Conservation (phyloP, 2,888 invertebrate genomes). For the Volucella inanis region DNA sequence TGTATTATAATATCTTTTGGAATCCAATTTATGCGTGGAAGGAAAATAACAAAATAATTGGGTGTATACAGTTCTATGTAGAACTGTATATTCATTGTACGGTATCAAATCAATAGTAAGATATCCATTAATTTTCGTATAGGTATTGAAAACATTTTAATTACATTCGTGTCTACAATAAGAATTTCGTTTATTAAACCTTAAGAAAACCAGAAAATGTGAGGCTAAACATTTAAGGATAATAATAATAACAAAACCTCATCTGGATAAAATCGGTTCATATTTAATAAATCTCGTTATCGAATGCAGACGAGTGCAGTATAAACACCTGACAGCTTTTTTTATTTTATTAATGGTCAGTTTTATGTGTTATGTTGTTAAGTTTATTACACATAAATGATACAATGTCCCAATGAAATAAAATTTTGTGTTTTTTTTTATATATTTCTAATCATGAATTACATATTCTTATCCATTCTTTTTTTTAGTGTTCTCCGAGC, state of each 20-base stretch:
- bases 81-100: slow-evolving; percentile 3
- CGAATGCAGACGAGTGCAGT: slow-evolving; percentile 33
- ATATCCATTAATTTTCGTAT: slow-evolving; percentile 46
- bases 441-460: slow-evolving; percentile 36
- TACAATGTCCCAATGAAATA: slow-evolving; percentile 28
- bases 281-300: slow-evolving; percentile 47
- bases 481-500: background rate
- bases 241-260: slow-evolving; percentile 37
- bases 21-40: too few relatives aligned
- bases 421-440: slow-evolving; percentile 63
- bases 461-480: slow-evolving; percentile 29
- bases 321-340: slow-evolving; percentile 6
- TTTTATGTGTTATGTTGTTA: slow-evolving; percentile 25
- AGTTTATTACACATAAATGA: slow-evolving; percentile 42
- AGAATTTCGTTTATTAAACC: background rate
- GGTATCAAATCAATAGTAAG: too few relatives aligned
- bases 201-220: slow-evolving; percentile 6
- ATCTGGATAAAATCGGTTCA: slow-evolving; percentile 44
- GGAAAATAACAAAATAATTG: slow-evolving; percentile 51
- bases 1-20: too few relatives aligned
- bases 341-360: slow-evolving; percentile 46
- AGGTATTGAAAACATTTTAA: slow-evolving; percentile 47
- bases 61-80: too few relatives aligned
- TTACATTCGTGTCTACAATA: slow-evolving; percentile 29
- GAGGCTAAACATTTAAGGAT: slow-evolving; percentile 32